Base-by-base conservation (phyloP, 2,888 invertebrate species). In the Caenorhabditis japonica region DNA sequence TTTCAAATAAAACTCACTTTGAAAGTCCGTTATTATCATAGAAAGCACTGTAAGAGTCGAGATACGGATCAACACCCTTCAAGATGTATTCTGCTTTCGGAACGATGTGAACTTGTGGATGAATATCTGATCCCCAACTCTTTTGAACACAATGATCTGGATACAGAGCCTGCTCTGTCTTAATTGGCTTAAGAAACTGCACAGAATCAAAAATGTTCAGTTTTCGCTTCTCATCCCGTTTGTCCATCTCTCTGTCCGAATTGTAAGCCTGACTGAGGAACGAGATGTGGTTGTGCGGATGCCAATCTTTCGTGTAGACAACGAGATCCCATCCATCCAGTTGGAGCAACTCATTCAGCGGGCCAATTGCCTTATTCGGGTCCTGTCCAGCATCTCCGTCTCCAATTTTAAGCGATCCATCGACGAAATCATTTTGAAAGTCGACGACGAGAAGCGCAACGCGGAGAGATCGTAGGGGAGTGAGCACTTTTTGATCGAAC, bases 381-480 rank as follows among this genome's bases (percentile, higher is more conserved):
- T 85, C 82, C 43, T 85, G 79, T 5, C 70, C 71, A 4, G 85
- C 84, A 21, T 80, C 75, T 7, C 85, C 85, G 21, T 81, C 79
- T 68, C 93, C 93, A 88, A 97, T 93, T 88, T 95, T 93, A 84
- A 97, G 91, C 3, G 94, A 93, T 51, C 97, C 97, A 62, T 92
- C 92, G 88, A 97, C 95, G 90, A 97, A 97, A 90, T 97, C 97
- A 89, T 97, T 97, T 90, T 97, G 97, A 23, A 97, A 95, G 89
- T 97, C 97, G 76, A 97, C 94, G 75, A 97, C 92, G 76, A 97
- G 91, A 88, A 97, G 92, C 25, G 93, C 95, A 49, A 81, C 74
- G 30, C 75, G 69, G n/a, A 85, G 43, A 8, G 66, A 52, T n/a
- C 68, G 27, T 2, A 81, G 61, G 1, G 76, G 76, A 3, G 44